phyloP scores from a whole-genome alignment of 2,113 vertebrate genomes.

The Sitta europaea region DNA sequence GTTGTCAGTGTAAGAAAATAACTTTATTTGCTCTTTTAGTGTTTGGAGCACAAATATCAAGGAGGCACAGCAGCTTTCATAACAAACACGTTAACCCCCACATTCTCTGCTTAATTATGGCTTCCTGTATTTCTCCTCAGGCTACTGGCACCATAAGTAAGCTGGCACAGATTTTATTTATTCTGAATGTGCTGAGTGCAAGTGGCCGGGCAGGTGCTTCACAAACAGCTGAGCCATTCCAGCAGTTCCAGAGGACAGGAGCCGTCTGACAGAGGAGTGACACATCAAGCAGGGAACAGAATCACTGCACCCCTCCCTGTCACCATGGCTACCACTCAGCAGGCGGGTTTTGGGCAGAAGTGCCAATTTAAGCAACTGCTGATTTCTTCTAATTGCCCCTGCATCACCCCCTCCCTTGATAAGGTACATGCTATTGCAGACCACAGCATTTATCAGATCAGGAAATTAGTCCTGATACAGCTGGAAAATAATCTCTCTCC shows the following conservation, averaged over 20 bases:
- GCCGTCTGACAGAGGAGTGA: neutral
- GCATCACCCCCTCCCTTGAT: neutral
- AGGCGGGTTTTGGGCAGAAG: neutral
- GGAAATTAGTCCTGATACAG: neutral
- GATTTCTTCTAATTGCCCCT: neutral
- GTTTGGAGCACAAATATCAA: slow-evolving; percentile 7
- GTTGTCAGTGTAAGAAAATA: neutral
- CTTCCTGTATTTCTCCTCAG: slow-evolving; percentile 26
- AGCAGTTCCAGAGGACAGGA: neutral
- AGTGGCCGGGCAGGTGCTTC: slow-evolving; percentile 1
- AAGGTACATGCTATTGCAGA: neutral
- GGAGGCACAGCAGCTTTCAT: slow-evolving; percentile 1
- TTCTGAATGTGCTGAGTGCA: neutral
- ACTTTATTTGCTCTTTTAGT: neutral
- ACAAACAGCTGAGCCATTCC: neutral
- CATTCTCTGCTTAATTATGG: slow-evolving; percentile 30
- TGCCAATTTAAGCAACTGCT: slow-evolving; percentile 37
- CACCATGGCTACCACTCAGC: slow-evolving; percentile 44
- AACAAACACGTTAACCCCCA: slow-evolving; percentile 44
- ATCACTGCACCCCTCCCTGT: neutral
- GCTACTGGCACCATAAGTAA: neutral
- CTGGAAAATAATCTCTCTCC: neutral
- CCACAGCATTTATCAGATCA: neutral
- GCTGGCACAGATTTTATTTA: slow-evolving; percentile 17
- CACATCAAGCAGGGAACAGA: neutral